Conservation (phyloP, 2,113 vertebrate genomes). For the Smithornis capensis region DNA sequence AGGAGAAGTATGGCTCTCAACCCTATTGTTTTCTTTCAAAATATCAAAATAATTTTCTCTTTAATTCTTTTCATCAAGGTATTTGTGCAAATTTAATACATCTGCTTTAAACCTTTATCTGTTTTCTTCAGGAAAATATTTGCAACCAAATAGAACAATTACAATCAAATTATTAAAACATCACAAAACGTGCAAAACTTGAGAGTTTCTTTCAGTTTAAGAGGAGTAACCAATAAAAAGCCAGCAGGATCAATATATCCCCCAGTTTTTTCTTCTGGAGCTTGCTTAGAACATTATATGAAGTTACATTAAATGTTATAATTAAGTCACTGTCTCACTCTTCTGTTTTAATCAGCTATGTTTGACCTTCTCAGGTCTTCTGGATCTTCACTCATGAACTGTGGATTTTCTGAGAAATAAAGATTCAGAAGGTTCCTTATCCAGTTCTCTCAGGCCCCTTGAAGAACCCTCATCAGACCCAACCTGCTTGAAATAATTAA, state of each 20-base stretch:
- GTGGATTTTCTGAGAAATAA: not conserved
- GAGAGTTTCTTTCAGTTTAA: not conserved
- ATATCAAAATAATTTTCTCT: not conserved
- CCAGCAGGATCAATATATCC: not conserved
- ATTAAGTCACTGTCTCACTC: not conserved
- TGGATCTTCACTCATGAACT: fast-evolving
- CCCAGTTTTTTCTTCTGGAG: not conserved
- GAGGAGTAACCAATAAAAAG: not conserved
- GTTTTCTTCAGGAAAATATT: not conserved
- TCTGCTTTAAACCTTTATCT: not conserved
- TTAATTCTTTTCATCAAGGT: not conserved
- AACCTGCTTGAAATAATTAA: not conserved
- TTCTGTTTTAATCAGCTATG: not conserved
- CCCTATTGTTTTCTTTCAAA: not conserved
- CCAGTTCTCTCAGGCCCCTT: fast-evolving
- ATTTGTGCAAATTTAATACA: not conserved
- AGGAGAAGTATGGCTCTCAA: not conserved
- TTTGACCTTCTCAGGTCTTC: not conserved
- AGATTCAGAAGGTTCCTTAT: not conserved
- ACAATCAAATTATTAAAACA: not conserved
- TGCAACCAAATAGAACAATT: not conserved
- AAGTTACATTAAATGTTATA: not conserved
- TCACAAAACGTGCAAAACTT: not conserved
- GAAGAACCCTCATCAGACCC: not conserved
- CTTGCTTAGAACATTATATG: not conserved